Conservation (phyloP, 2,888 invertebrate genomes). For the Nomada goodeniana region DNA sequence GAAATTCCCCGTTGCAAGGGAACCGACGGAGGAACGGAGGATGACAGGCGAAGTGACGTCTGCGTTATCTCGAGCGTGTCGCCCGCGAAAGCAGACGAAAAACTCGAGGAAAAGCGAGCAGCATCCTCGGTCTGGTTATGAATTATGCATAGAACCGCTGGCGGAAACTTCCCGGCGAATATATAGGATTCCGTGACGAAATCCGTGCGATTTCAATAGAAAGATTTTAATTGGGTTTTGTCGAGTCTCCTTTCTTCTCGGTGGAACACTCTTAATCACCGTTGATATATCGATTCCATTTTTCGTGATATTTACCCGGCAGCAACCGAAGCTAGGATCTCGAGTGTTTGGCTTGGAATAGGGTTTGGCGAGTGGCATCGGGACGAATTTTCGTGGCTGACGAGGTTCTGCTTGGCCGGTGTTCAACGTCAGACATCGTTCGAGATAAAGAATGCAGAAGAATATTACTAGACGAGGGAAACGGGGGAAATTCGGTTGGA, state of each 20-base stretch:
- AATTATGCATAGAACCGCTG: conserved; percentile 63
- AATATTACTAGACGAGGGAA: neutral
- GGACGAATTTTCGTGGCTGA: conserved; percentile 44
- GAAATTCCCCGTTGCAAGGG: conserved; percentile 10
- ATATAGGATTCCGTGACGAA: conserved; percentile 23
- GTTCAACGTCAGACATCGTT: conserved; percentile 27
- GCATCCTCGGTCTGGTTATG: conserved; percentile 40
- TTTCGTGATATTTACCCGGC: too few relatives aligned
- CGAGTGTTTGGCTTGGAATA: neutral
- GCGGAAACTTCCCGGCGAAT: conserved; percentile 52
- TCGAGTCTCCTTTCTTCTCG: neutral
- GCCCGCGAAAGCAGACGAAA: conserved; percentile 31
- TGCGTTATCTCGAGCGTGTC: conserved; percentile 67
- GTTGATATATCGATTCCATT: too few relatives aligned
- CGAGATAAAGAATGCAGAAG: too few relatives aligned
- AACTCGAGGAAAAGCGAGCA: conserved; percentile 31
- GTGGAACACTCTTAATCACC: neutral
- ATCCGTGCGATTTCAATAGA: conserved; percentile 51
- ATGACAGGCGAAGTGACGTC: conserved; percentile 42
- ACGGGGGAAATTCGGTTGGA: neutral
- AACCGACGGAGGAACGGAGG: conserved; percentile 15
- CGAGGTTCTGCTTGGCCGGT: conserved; percentile 33
- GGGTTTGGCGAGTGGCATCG: conserved; percentile 70
- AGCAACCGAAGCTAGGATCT: neutral
- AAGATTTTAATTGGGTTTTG: conserved; percentile 57